Evolutionary conservation across 92 coral and sea anemone species (phyloP).

Genomic region (Phenganax marumi): DNA sequence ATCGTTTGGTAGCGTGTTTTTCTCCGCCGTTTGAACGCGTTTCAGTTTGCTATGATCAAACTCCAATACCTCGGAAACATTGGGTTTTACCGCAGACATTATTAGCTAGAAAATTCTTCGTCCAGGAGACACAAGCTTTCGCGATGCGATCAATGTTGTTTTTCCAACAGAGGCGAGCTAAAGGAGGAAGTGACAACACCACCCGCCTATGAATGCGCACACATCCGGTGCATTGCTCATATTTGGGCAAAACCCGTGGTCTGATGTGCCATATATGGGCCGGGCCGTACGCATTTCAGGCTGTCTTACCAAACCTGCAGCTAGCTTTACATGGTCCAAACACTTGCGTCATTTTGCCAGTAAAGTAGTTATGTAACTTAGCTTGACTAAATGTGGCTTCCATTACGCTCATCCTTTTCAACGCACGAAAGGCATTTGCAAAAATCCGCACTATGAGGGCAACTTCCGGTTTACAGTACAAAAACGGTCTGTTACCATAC

Average conservation of each 20-base stretch:
- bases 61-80: constrained; percentile 64
- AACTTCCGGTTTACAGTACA: neutral
- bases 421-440: neutral
- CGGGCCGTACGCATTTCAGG: neutral
- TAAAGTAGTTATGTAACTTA: neutral
- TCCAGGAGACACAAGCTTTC: constrained; percentile 2
- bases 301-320: no score
- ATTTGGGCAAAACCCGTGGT: constrained; percentile 37
- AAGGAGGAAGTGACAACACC: constrained; percentile 1
- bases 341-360: neutral
- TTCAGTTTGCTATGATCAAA: constrained; percentile 84
- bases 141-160: neutral
- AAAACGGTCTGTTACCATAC: no score
- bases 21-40: constrained; percentile 79
- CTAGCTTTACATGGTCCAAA: no score
- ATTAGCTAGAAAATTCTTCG: neutral
- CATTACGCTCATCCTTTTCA: neutral
- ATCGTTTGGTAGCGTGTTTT: constrained; percentile 80
- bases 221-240: constrained; percentile 31
- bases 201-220: constrained; percentile 16
- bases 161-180: neutral
- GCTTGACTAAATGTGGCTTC: neutral
- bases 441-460: neutral
- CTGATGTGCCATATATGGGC: constrained; percentile 24
- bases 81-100: constrained; percentile 77